These are phyloP conservation scores for Larimichthys crocea DNA, from an alignment of 2,113 vertebrate species.

Conservation along the genomic window DNA sequence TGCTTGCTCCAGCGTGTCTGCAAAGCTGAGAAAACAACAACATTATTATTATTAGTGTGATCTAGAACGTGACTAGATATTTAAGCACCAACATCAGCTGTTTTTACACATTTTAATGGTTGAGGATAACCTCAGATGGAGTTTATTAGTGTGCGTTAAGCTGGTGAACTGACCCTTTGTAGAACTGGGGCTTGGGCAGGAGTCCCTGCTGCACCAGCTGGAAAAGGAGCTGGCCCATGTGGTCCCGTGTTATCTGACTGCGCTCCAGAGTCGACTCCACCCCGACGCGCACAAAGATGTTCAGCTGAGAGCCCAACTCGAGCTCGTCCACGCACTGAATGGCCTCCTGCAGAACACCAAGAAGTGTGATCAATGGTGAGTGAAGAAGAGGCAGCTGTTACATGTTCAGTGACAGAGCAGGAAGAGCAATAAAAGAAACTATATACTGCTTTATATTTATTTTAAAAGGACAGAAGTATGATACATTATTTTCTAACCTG, in stretches of 20 bases:
- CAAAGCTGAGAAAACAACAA: slow-evolving; percentile 83
- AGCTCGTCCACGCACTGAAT: slow-evolving; percentile 96
- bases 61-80: no score
- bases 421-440: background rate
- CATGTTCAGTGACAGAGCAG: background rate
- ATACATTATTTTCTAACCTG: no score
- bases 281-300: slow-evolving; percentile 91
- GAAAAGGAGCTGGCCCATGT: slow-evolving; percentile 94
- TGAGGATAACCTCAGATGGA: background rate
- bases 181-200: slow-evolving; percentile 91
- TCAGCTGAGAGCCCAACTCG: slow-evolving; percentile 83
- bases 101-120: background rate
- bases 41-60: no score
- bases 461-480: no score
- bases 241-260: slow-evolving; percentile 95
- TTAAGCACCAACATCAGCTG: no score
- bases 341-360: slow-evolving; percentile 87
- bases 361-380: rapidly evolving
- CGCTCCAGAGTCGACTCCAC: slow-evolving; percentile 96
- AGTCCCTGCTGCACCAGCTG: slow-evolving; percentile 90
- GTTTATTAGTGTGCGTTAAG: background rate
- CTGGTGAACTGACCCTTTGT: slow-evolving; percentile 89
- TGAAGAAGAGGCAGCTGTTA: background rate
- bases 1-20: slow-evolving; percentile 93
- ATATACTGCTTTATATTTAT: background rate